Evolutionary conservation across 1,140 invertebrate species (phyloP), one percentile per base, ranked within the genome.

Genomic region (Tetraneura akinire): DNA sequence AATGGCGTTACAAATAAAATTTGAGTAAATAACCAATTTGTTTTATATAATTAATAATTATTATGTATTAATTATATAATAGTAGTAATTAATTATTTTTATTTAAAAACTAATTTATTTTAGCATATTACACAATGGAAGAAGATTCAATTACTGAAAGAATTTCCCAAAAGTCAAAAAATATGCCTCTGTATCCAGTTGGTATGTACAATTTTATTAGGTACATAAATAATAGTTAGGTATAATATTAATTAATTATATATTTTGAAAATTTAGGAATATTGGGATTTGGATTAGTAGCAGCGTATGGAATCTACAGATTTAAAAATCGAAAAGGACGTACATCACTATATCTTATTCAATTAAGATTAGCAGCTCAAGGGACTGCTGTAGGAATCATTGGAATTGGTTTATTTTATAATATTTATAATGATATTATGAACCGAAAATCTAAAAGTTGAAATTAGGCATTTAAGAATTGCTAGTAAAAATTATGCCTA

Each of bases 321-420:
- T 78, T 78, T 32, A 78, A 78, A 47, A 13, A 32, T 47, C 55
- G 16, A 9, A 29, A 78, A 37, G 74, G 74, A 32, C 13, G 29
- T 23, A 26, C 55, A 26, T 78, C 74, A 14, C 47, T 78, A 29
- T 78, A 78, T 9, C 74, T 78, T 47, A 78, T 78, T 62, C 74
- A 78, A 62, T 29, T 78, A 62, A 37, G 74, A 2, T 62, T 78
- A 62, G 74, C 74, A 47, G 74, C 74, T 60, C 74, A 78, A 78
- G 74, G 74, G 23, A 42, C 74, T 45, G 37, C 42, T 45, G 74
- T 78, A 18, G 74, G 74, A 78, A 62, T 78, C 16, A 60, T 78
- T 62, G 74, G 74, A 26, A 26, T 78, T 47, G 74, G 74, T 45
- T n/a, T 78, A 0, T n/a, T 78, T 14, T 78, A 78, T 47, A 78